phyloP scores from a whole-genome alignment of 92 coral and sea anemone species.

The Porites cylindrica region DNA sequence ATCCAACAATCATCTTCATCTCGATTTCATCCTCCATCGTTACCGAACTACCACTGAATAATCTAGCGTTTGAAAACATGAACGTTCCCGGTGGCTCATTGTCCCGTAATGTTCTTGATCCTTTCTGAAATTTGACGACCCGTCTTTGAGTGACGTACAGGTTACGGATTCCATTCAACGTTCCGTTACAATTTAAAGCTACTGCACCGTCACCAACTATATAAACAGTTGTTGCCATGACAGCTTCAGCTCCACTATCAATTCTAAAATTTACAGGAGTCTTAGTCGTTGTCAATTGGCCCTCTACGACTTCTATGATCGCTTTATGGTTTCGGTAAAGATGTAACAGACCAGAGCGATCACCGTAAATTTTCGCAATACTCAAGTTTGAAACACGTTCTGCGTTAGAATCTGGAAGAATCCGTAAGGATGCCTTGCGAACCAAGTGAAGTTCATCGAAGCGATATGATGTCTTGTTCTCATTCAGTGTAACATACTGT shows the following conservation, averaged over 20 bases:
- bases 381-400: conserved; percentile 47
- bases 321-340: conserved; percentile 75
- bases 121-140: conserved; percentile 62
- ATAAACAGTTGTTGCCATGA: conserved; percentile 87
- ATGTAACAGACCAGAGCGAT: conserved; percentile 87
- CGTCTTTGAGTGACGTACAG: conserved; percentile 83
- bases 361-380: conserved; percentile 85
- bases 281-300: conserved; percentile 78
- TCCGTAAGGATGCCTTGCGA: conserved; percentile 83
- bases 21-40: conserved; percentile 78
- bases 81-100: conserved; percentile 67
- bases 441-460: conserved; percentile 82
- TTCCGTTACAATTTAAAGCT: conserved; percentile 85
- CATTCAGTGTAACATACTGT: conserved; percentile 82
- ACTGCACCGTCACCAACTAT: conserved; percentile 87
- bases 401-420: conserved; percentile 32
- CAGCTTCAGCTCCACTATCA: conserved; percentile 87
- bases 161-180: conserved; percentile 74
- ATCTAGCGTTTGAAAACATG: conserved; percentile 74
- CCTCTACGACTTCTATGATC: conserved; percentile 78
- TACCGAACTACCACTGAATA: conserved; percentile 89
- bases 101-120: conserved; percentile 64
- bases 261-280: conserved; percentile 88
- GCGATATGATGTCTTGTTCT: conserved; percentile 50
- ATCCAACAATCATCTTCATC: conserved; percentile 82